Conservation (phyloP, 2,797 vertebrate species). For the Galagoides demidoff region DNA sequence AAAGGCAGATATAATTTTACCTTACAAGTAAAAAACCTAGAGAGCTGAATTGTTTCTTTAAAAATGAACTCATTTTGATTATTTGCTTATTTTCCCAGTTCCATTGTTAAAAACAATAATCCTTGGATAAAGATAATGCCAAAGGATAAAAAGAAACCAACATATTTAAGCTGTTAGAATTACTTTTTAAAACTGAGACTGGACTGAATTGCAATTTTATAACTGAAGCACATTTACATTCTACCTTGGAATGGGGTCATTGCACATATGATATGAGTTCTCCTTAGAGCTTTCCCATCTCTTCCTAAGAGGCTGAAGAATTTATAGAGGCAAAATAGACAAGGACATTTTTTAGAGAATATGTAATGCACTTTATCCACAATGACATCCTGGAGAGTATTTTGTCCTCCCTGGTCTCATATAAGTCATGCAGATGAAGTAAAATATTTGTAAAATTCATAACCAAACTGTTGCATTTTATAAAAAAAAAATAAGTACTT, state of each 20-base stretch:
- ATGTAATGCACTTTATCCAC: slow-evolving; percentile 51
- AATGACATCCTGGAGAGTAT: slow-evolving; percentile 68
- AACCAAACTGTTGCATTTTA: slow-evolving; percentile 65
- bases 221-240: slow-evolving; percentile 25
- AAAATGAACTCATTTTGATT: slow-evolving; percentile 27
- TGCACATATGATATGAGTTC: slow-evolving; percentile 20
- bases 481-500: slow-evolving; percentile 65
- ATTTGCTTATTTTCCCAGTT: not conserved
- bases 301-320: slow-evolving; percentile 66
- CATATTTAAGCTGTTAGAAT: not conserved
- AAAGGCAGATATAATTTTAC: not conserved
- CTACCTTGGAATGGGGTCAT: slow-evolving; percentile 3
- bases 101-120: slow-evolving; percentile 43
- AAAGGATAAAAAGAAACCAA: slow-evolving; percentile 26
- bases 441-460: slow-evolving; percentile 80
- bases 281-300: slow-evolving; percentile 57
- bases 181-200: slow-evolving; percentile 35
- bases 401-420: slow-evolving; percentile 72
- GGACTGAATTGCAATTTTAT: not conserved
- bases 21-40: not conserved
- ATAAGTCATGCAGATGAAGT: slow-evolving; percentile 76
- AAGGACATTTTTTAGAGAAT: slow-evolving; percentile 67
- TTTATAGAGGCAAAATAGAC: slow-evolving; percentile 67
- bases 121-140: slow-evolving; percentile 15
- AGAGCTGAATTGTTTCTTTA: not conserved